Evolutionary conservation across 2,797 vertebrate genomes (phyloP), one percentile per base, ranked within the genome.

Genomic region (Crocodylus rhombifer): DNA sequence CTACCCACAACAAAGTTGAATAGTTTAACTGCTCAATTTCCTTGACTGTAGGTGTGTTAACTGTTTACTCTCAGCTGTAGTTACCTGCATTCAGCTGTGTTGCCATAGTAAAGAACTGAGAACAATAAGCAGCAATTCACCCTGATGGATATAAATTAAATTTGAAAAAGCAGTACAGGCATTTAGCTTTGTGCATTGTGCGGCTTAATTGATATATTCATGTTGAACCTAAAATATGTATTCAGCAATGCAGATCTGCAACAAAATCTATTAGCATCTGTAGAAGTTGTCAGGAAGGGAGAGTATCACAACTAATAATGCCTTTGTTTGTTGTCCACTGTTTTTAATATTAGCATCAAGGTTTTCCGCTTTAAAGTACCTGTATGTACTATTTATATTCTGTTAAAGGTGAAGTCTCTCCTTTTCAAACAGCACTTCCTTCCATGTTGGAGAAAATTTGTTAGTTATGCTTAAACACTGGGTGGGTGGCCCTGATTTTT

Each of bases 141-240:
- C 89, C 69, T 94, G 94, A 91, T 75, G 60, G 92, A 91, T 89
- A 83, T 92, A 75, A 92, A 93, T 83, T 84, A 92, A 83, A 82
- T 74, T 79, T 92, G 84, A 89, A 84, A 89, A 79, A 78, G 42
- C 71, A 93, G 62, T 91, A 92, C 16, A 82, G 74, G 28, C 94
- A 84, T 92, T 95, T 94, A 26, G 80, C 17, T 94, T 86, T 75
- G 51, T 57, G 75, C 84, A 26, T 95, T 77, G 84, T 25, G 8
- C 36, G 77, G 89, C 65, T 94, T 93, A 58, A 83, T 89, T 74
- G 65, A 55, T 83, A 87, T 69, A n/a, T 69, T 33, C 42, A 56
- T 57, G 55, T 86, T 95, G 89, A 92, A 85, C 80, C 80, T 51
- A 95, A 94, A 82, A 88, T 84, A 62, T 69, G 2, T 65, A 56